Base-by-base conservation (phyloP, 2,797 vertebrate species). In the Galagoides demidoff region DNA sequence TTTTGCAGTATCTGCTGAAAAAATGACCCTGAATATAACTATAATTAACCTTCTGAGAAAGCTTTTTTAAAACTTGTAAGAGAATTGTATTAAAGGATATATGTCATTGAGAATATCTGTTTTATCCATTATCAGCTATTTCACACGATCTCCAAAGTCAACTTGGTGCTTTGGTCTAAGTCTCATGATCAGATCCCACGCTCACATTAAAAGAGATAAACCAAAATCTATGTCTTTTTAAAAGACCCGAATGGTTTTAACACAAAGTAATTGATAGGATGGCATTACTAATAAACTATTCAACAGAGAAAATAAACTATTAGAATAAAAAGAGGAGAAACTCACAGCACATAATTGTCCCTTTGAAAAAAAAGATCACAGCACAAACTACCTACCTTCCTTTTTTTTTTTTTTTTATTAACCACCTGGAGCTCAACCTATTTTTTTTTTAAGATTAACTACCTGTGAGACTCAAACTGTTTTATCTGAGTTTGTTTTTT, bases 141-240 rank as follows among this genome's bases (percentile, higher is more conserved):
- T 49, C 45, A 49, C 39, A 27, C 14, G 16, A 70, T 49, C 52
- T 66, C 14, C 37, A 11, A 81, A 27, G 22, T 39, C 12, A n/a
- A 34, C 37, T 17, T 45, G 77, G 61, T n/a, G 43, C 76, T 84
- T 77, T 76, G 84, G 76, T 83, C 34, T 83, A 23, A 76, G 64
- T 29, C 55, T 85, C 59, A 55, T 3, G 27, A n/a, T 79, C n/a
- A 64, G 81, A 57, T 37, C 13, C 9, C 31, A 90, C 52, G 95
- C 85, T 78, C 22, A 87, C 22, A 74, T 59, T 59, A 59, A 92
- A 96, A 85, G 52, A 83, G 52, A 87, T 20, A 55, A 92, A 93
- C 90, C 52, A 59, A 85, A 92, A 85, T 73, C 45, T 0, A 4
- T 89, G 20, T 20, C n/a, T 74, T 85, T 90, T 59, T 2, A 34